Percentiles rank a stretch among this genome's conserved stretches.
phyloP scores from a whole-genome alignment of 1,140 invertebrate species.

The Scylla paramamosain region DNA sequence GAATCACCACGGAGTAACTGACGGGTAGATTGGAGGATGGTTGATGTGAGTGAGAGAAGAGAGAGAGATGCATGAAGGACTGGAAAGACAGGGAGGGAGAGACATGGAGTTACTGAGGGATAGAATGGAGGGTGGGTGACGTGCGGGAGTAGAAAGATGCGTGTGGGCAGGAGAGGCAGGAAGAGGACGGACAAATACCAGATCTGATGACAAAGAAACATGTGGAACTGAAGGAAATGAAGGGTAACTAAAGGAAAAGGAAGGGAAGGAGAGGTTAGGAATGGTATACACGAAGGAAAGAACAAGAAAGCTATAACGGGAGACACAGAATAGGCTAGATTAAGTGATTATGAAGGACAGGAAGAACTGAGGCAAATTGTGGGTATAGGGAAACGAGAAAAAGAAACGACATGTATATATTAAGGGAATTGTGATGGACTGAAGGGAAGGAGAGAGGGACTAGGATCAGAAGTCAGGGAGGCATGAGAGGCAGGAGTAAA shows the following conservation, averaged over 20 bases:
- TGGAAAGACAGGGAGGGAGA: background rate
- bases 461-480: no score
- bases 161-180: background rate
- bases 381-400: no score
- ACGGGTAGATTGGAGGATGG: background rate
- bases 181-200: background rate
- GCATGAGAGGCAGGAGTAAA: no score
- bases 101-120: background rate
- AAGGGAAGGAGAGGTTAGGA: background rate
- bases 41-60: background rate
- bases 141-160: background rate
- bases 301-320: no score
- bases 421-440: no score
- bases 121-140: background rate
- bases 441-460: no score
- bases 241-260: background rate
- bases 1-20: constrained; percentile 68
- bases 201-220: background rate
- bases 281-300: no score
- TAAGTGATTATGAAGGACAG: no score
- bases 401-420: no score
- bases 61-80: no score
- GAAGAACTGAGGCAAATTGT: no score
- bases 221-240: background rate
- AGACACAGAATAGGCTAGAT: no score